Conservation (phyloP, 2,797 vertebrate genomes). For the Capromys pilorides region DNA sequence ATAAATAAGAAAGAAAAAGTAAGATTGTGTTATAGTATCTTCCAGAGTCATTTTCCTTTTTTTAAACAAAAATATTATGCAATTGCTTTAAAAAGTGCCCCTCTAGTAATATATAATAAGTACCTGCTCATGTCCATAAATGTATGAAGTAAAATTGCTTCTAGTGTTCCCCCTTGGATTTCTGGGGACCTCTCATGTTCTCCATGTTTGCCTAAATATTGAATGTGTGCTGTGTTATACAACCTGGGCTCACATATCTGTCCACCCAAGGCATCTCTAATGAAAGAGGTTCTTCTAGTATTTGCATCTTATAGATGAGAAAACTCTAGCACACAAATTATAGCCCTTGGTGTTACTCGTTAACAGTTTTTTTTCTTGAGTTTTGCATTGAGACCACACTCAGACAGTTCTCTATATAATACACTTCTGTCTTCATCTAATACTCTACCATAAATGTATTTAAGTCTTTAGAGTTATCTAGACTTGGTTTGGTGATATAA, state of each 20-base stretch:
- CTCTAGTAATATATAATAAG: neutral
- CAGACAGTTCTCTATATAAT: neutral
- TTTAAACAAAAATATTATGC: neutral
- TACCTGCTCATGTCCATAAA: neutral
- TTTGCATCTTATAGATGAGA: neutral
- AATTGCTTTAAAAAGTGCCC: neutral
- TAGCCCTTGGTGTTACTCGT: neutral
- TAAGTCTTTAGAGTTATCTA: neutral
- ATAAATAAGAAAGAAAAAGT: neutral
- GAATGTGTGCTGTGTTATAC: neutral
- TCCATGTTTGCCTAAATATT: neutral
- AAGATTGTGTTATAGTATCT: neutral
- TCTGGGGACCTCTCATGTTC: neutral
- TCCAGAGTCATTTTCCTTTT: neutral
- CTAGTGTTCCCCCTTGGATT: neutral
- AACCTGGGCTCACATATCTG: neutral
- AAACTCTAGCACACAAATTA: neutral
- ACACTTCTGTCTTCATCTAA: neutral
- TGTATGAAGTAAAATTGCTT: neutral
- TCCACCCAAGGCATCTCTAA: neutral
- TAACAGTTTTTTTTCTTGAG: neutral
- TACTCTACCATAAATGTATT: neutral
- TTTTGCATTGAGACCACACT: neutral
- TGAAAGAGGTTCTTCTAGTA: neutral
- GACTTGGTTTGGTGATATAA: neutral